phyloP scores from a whole-genome alignment of 2,797 vertebrate genomes.

The Hyperoplus lanceolatus region DNA sequence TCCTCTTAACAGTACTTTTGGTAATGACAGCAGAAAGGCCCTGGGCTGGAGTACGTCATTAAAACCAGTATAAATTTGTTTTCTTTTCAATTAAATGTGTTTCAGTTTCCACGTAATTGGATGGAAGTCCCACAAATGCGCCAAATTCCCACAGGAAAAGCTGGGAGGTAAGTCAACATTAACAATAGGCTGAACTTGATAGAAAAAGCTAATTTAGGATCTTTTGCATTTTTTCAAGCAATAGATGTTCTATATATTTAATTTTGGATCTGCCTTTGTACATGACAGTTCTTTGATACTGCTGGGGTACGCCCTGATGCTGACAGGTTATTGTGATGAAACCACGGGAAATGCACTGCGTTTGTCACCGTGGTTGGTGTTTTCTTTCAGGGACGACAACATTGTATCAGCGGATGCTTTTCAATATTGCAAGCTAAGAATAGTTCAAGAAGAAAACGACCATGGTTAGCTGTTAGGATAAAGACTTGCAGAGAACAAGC shows the following conservation, averaged over 20 bases:
- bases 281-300: background rate
- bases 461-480: background rate
- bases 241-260: background rate
- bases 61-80: slow-evolving; percentile 29
- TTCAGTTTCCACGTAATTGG: slow-evolving; percentile 15
- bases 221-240: background rate
- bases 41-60: slow-evolving; percentile 34
- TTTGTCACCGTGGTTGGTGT: background rate
- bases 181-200: background rate
- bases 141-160: background rate
- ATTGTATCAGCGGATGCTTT: background rate
- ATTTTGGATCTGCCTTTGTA: background rate
- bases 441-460: background rate
- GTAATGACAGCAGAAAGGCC: slow-evolving; percentile 18
- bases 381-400: background rate
- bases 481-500: background rate
- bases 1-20: slow-evolving; percentile 10
- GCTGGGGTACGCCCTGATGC: background rate
- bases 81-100: slow-evolving; percentile 32
- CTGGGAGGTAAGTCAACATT: background rate
- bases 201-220: too few species aligned
- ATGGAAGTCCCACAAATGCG: background rate
- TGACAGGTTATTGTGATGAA: background rate
- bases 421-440: background rate
- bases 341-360: background rate